Base-by-base conservation (phyloP, 1,140 invertebrate genomes). In the Cherax quadricarinatus region DNA sequence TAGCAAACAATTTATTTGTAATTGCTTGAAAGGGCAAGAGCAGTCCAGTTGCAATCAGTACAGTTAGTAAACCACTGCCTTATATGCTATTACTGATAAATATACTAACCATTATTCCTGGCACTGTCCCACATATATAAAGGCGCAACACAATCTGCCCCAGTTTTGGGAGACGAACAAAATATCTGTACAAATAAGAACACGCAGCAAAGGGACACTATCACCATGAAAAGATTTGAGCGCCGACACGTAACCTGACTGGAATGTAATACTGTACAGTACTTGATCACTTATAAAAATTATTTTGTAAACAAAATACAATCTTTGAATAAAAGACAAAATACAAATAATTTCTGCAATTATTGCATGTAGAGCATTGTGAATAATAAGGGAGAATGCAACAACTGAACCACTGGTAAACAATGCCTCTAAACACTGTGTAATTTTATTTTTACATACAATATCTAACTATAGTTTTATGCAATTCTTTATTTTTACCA, bases 261-360 rank as follows among this genome's bases (percentile, higher is more conserved):
- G 81, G 81, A 83, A 83, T 83, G 81, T 83, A 83, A 24, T 83
- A 30, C 24, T 83, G n/a, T 18, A 16, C 57, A 18, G 57, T 41
- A 48, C 16, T 30, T 75, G n/a, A 75, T n/a, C 30, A 4, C 62
- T 66, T 75, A 30, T 75, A n/a, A 75, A 16, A 5, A 70, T 70
- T 57, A 10, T 57, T 57, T 57, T 57, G 53, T 57, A 10, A 57
- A 57, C 14, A 14, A 57, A 57, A 9, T 57, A 10, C 53, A 57
- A 57, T 57, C 53, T 10, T 57, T 7, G 53, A 10, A 57, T 57
- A 57, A 57, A 57, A 57, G 30, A 41, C 30, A 41, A 16, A 60
- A 60, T 60, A 60, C 57, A 60, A 60, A 41, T 41, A 41, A 41
- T 41, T 41, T 41, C 30, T 41, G 30, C 30, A 41, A 41, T 41